Evolutionary conservation across 2,888 invertebrate species (phyloP).

Genomic region (Epirrita christyi): DNA sequence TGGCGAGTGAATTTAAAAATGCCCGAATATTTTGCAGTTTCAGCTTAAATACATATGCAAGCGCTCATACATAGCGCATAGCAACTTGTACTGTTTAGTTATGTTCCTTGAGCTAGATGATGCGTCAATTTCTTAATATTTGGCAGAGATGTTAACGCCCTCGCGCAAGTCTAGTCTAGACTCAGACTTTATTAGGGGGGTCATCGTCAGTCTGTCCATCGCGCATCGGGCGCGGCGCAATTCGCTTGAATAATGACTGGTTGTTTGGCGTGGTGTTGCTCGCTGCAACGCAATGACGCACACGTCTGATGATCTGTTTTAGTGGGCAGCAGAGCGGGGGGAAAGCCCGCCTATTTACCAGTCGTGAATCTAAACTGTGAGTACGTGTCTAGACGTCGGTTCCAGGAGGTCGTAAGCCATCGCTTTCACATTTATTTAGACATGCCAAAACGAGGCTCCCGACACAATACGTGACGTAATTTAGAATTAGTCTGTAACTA

Average conservation of each 20-base stretch:
- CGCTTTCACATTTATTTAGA: constrained; percentile 73
- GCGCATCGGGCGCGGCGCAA: constrained; percentile 34
- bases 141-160: constrained; percentile 44
- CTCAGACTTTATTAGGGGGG: constrained; percentile 38
- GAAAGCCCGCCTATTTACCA: constrained; percentile 70
- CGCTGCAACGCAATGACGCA: constrained; percentile 51
- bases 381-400: constrained; percentile 78
- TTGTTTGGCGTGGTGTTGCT: constrained; percentile 32
- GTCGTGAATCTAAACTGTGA: constrained; percentile 75
- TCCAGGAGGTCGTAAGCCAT: constrained; percentile 75
- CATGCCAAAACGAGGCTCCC: constrained; percentile 56
- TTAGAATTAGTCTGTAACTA: constrained; percentile 55
- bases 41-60: constrained; percentile 13
- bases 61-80: constrained; percentile 13
- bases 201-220: constrained; percentile 37
- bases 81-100: constrained; percentile 23
- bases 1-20: not conserved
- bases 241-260: constrained; percentile 37
- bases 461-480: constrained; percentile 66
- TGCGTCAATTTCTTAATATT: constrained; percentile 41
- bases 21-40: not conserved
- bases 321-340: constrained; percentile 51
- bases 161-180: constrained; percentile 41
- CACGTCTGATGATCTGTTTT: constrained; percentile 48
- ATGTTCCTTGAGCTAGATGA: constrained; percentile 19